Evolutionary conservation across 2,113 vertebrate genomes (phyloP), one percentile per base, ranked within the genome.

Genomic region (Lepisosteus oculatus): DNA sequence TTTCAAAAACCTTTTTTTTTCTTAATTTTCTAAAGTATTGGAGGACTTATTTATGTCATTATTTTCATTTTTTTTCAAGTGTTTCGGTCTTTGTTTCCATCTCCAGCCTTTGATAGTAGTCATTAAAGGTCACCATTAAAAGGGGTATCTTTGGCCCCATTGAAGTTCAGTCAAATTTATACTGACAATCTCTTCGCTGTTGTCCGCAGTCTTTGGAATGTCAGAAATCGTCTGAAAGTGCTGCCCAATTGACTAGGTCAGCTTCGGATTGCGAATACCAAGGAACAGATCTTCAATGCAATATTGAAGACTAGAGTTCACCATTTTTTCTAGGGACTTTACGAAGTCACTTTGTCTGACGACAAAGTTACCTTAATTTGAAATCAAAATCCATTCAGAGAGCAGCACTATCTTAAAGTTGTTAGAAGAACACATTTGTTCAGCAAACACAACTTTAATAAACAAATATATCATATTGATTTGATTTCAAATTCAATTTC

Each of bases 121-220:
- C n/a, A 42, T 65, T 9, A 12, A 55, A 67, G 71, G 71, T 51
- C 55, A 67, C 9, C 43, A 11, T 15, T 68, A 61, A 65, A 67
- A 73, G 56, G 56, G 55, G 8, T 43, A 54, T 68, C 43, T 43
- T 61, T 57, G 65, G 42, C 43, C 65, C 65, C 65, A 41, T 47
- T 54, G 59, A 65, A 65, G 62, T 65, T 72, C 70, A 65, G 47
- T 65, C 42, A 13, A 47, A 56, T 29, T 65, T 72, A 55, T 43
- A 42, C 41, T 5, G 41, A 66, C 70, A 72, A 72, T 72, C 63
- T 72, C 54, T 66, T 56, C 71, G 56, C 71, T 72, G 71, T 72
- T 72, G 41, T 12, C 43, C 61, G 13, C 61, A 4, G 70, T 41
- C 47, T 65, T 45, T 51, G 47, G 61, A 56, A 63, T 65, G 47